Evolutionary conservation across 2,797 vertebrate species (phyloP).

Genomic region (Oreochromis grahami): DNA sequence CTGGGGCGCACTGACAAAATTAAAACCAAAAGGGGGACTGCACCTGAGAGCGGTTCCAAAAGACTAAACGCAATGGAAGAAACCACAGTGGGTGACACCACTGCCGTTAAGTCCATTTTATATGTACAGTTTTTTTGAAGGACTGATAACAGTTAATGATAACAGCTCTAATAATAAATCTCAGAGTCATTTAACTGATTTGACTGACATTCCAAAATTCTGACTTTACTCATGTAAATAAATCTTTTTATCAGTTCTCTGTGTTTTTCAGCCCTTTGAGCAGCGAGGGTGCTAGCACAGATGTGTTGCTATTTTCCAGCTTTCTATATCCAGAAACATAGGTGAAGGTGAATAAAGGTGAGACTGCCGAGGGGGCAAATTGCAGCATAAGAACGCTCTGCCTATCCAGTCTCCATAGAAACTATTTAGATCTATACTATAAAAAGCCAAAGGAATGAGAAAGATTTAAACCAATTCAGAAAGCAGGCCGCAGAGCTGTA

Average conservation of each 20-base stretch:
- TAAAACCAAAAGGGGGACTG: not conserved
- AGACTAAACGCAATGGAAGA: not conserved
- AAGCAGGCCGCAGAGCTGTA: not conserved
- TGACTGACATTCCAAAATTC: not conserved
- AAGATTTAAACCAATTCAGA: not conserved
- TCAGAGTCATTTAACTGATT: not conserved
- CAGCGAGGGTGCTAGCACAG: conserved; percentile 12
- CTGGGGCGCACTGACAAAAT: too few species aligned
- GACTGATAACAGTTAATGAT: not conserved
- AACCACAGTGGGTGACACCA: not conserved
- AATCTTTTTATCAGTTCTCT: conserved; percentile 9
- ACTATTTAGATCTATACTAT: conserved; percentile 39
- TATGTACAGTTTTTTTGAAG: not conserved
- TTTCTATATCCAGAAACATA: conserved; percentile 51
- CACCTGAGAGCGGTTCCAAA: not conserved
- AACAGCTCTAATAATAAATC: not conserved
- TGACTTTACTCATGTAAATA: not conserved
- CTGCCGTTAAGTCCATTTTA: not conserved
- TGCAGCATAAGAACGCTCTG: conserved; percentile 35
- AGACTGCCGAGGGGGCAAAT: conserved; percentile 36
- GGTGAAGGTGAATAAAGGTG: conserved; percentile 48
- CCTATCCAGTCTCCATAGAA: conserved; percentile 62
- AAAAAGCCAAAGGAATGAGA: conserved; percentile 37
- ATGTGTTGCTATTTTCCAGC: conserved; percentile 24
- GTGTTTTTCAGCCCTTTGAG: not conserved